Percentiles rank a stretch among this genome's conserved stretches.
Evolutionary conservation across 2,888 invertebrate genomes (phyloP).

Genomic region (Sesamia inferens): DNA sequence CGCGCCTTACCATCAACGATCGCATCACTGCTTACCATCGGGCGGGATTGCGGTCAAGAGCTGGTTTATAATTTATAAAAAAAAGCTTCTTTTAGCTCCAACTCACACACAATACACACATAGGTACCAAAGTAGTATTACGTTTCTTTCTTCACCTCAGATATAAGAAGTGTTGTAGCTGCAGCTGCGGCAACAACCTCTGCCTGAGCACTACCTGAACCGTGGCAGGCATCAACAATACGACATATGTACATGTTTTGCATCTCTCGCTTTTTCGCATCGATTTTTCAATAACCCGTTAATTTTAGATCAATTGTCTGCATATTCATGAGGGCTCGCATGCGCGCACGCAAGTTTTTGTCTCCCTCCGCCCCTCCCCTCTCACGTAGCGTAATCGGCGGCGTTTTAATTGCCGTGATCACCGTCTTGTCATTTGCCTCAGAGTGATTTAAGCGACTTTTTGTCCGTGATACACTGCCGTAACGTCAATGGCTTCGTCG

Average conservation of each 20-base stretch:
- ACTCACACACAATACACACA: conserved; percentile 12
- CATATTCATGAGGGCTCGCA: conserved; percentile 34
- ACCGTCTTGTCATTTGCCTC: conserved; percentile 76
- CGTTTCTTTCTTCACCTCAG: conserved; percentile 17
- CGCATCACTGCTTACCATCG: too few species aligned
- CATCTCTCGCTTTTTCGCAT: conserved; percentile 9
- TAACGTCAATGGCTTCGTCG: conserved; percentile 66
- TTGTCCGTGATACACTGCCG: conserved; percentile 56
- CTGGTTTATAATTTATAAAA: too few species aligned
- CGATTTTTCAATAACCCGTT: conserved; percentile 10
- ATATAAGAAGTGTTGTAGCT: conserved; percentile 8
- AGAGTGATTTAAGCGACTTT: conserved; percentile 69
- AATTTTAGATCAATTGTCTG: conserved; percentile 43
- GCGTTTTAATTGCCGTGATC: conserved; percentile 77
- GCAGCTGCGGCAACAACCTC: not conserved
- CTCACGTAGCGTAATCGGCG: conserved; percentile 40
- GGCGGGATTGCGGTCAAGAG: too few species aligned
- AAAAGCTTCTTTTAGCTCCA: too few species aligned
- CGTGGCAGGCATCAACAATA: conserved; percentile 7
- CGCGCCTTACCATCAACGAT: too few species aligned
- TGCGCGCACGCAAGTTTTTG: conserved; percentile 53
- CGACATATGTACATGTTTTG: conserved; percentile 31
- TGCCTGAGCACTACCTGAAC: not conserved
- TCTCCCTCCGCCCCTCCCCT: not conserved
- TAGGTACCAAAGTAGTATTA: conserved; percentile 8